Evolutionary conservation across 2,888 invertebrate genomes (phyloP), one percentile per base, ranked within the genome.

Genomic region (Criorhina ranunculi): DNA sequence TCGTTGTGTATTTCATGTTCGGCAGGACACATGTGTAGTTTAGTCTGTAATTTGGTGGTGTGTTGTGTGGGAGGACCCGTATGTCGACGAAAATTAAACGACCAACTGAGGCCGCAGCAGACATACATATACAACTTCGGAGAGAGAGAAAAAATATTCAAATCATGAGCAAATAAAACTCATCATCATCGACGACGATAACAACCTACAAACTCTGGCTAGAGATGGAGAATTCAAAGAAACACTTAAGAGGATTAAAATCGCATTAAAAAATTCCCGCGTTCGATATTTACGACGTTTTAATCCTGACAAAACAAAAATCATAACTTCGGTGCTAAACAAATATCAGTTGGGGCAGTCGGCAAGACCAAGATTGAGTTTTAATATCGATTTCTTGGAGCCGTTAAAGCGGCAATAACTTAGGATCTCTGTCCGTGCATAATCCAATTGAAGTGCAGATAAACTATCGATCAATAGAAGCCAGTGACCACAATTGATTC

Each of bases 1-100:
- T 77, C 19, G 35, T 44, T 60, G 35, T 40, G n/a, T 33, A 37
- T 35, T 12, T n/a, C 51, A 40, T 42, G 49, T n/a, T 17, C 55
- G 55, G 66, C 78, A 83, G 79, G 83, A 79, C 49, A 73, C 62
- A 46, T 62, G 83, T 73, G 83, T 73, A 49, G n/a, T 42, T 73
- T 67, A 53, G 67, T 51, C 79, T 79, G 51, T 83, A 83, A 79
- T 83, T 79, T 44, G 59, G 1, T 12, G 8, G 19, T 42, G 15
- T 29, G 37, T n/a, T n/a, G 73, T 24, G 83, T 79, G 49, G 79
- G 79, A 60, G 79, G 73, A 42, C 17, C n/a, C 57, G 37, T 46
- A 8, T 42, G 12, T 31, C 59, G 51, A 77, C 64, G 70, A 33
- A 4, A 73, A 51, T 29, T 42, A 73, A 79, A 31, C 40, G 69